phyloP scores from a whole-genome alignment of 2,797 vertebrate species.

The Pelobates cultripes region DNA sequence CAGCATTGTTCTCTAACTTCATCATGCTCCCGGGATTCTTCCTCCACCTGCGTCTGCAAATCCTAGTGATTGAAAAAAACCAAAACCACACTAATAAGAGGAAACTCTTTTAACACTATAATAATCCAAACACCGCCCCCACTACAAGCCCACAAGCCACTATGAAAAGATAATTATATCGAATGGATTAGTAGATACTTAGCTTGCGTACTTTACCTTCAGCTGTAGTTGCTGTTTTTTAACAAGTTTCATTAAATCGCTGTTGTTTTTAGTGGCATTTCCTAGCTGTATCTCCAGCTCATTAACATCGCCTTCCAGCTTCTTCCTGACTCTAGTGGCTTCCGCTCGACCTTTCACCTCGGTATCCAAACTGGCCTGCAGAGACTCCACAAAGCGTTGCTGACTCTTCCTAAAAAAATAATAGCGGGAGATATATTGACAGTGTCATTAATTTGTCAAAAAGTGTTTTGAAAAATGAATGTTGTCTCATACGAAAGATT shows the following conservation, averaged over 20 bases:
- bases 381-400: constrained; percentile 77
- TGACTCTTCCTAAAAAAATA: constrained; percentile 72
- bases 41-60: constrained; percentile 79
- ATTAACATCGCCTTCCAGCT: constrained; percentile 75
- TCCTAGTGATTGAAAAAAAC: constrained; percentile 65
- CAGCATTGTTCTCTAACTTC: constrained; percentile 70
- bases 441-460: too few relatives aligned
- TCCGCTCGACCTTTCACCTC: constrained; percentile 72
- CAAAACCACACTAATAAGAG: too few relatives aligned
- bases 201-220: constrained; percentile 66
- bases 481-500: too few relatives aligned
- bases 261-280: constrained; percentile 69
- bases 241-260: constrained; percentile 73
- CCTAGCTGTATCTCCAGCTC: constrained; percentile 81
- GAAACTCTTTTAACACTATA: too few relatives aligned
- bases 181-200: too few relatives aligned
- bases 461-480: too few relatives aligned
- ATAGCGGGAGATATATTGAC: too few relatives aligned
- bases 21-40: constrained; percentile 72
- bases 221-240: constrained; percentile 82
- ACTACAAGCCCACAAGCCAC: not conserved
- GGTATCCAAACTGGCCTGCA: constrained; percentile 79
- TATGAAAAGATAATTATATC: too few relatives aligned
- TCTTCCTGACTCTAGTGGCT: constrained; percentile 77
- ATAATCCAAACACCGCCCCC: too few relatives aligned